Conservation (phyloP, 2,888 invertebrate species). For the Hydrotaea diabolus region DNA sequence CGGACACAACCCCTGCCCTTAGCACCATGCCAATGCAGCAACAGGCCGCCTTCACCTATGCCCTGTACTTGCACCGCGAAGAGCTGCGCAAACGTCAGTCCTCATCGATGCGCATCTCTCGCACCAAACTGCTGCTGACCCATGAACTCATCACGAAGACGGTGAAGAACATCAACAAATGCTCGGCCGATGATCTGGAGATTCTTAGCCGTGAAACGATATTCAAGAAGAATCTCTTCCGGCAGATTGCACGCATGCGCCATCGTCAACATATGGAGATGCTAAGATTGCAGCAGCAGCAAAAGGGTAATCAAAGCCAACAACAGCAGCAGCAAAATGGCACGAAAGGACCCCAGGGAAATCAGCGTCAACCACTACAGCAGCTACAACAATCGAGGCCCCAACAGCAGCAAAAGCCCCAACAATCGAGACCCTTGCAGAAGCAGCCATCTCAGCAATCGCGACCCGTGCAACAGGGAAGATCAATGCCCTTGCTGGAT, state of each 20-base stretch:
- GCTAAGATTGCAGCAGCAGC: background rate
- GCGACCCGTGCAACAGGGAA: too few relatives aligned
- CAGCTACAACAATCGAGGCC: background rate
- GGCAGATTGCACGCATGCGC: background rate
- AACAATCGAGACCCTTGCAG: too few relatives aligned
- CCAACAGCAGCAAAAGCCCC: background rate
- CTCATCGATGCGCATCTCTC: background rate
- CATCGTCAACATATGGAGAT: background rate
- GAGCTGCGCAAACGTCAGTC: slow-evolving; percentile 35
- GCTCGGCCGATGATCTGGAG: slow-evolving; percentile 32
- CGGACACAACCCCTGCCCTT: background rate
- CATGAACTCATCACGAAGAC: slow-evolving; percentile 39
- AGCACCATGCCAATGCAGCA: background rate
- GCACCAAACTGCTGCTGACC: slow-evolving; percentile 40
- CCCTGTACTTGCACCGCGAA: slow-evolving; percentile 34
- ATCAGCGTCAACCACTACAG: background rate
- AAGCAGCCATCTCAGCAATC: background rate
- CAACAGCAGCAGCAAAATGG: background rate
- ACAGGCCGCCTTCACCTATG: background rate
- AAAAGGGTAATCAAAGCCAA: background rate
- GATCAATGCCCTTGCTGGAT: too few relatives aligned
- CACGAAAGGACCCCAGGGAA: background rate
- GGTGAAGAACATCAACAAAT: slow-evolving; percentile 25
- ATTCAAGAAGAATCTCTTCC: slow-evolving; percentile 35
- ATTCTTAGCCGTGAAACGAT: slow-evolving; percentile 24